Evolutionary conservation across 1,140 invertebrate genomes (phyloP), one percentile per base, ranked within the genome.

Genomic region (Trachelipus rathkii): DNA sequence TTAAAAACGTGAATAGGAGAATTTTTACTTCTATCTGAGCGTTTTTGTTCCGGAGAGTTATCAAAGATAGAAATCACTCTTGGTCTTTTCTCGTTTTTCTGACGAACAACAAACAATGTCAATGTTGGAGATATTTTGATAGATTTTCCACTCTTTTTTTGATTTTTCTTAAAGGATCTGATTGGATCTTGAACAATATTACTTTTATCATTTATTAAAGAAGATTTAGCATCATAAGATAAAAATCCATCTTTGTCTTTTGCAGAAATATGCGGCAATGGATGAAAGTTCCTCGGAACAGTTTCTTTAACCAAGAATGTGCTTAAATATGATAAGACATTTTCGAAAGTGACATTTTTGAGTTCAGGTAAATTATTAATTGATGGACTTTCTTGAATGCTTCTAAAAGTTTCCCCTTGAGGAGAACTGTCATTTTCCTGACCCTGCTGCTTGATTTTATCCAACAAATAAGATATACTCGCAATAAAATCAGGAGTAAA

Each of bases 1-100:
- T 79, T 80, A 53, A 83, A 82, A 4, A 80, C 81, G 74, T 83
- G 82, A 21, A 83, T 80, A n/a, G 82, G 82, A 7, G 82, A 82
- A 50, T 82, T 81, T 13, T 13, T 60, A 15, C 74, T 60, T 10
- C 45, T 23, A 13, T 53, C 15, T 44, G 72, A 70, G 4, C 11
- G 23, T 21, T 11, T 13, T n/a, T 19, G 11, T 0, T 33, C 44
- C 11, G 75, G 78, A 10, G 72, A 77, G 9, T 71, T 43, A 43
- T 75, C 76, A 46, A 72, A 71, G 15, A 82, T 72, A 46, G 74
- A 72, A 44, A 78, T 82, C 19, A 76, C 71, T 44, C 78, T 76
- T 7, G 77, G 76, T 19, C 67, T 50, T 15, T 53, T 69, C 6
- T 60, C 72, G 46, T 70, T 68, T 43, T 76, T 68, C 21, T 69